Conservation (phyloP, 2,797 vertebrate genomes). For the Ficedula albicollis region DNA sequence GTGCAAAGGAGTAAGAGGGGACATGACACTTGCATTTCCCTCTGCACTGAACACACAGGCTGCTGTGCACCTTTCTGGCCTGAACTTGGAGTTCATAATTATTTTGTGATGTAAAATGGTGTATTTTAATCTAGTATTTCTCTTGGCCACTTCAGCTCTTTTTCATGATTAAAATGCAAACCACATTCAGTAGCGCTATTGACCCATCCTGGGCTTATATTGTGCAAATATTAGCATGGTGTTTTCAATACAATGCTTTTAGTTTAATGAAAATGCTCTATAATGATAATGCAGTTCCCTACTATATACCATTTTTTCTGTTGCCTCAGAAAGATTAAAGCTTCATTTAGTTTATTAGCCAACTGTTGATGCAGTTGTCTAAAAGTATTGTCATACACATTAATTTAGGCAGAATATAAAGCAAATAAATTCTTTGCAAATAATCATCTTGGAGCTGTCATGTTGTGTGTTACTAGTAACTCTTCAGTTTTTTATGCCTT, state of each 20-base stretch:
- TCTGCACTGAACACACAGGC: neutral
- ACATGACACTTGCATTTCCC: neutral
- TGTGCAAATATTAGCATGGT: neutral
- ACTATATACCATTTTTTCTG: neutral
- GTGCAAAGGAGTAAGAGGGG: neutral
- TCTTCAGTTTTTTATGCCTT: neutral
- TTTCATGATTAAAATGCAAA: neutral
- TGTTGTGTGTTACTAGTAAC: neutral
- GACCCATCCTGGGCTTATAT: neutral
- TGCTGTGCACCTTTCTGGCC: neutral
- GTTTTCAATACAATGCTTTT: neutral
- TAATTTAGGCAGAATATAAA: neutral
- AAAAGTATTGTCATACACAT: neutral
- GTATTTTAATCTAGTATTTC: neutral
- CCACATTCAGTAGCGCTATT: neutral
- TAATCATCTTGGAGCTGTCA: neutral
- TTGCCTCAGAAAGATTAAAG: neutral
- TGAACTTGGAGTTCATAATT: neutral
- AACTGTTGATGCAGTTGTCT: neutral
- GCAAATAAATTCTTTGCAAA: neutral
- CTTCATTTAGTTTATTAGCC: neutral
- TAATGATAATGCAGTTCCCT: neutral
- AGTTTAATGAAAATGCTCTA: slow-evolving; percentile 11
- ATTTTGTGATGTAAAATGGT: neutral
- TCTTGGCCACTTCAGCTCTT: neutral